Conservation (phyloP, 2,113 vertebrate genomes). For the Heterotis niloticus region DNA sequence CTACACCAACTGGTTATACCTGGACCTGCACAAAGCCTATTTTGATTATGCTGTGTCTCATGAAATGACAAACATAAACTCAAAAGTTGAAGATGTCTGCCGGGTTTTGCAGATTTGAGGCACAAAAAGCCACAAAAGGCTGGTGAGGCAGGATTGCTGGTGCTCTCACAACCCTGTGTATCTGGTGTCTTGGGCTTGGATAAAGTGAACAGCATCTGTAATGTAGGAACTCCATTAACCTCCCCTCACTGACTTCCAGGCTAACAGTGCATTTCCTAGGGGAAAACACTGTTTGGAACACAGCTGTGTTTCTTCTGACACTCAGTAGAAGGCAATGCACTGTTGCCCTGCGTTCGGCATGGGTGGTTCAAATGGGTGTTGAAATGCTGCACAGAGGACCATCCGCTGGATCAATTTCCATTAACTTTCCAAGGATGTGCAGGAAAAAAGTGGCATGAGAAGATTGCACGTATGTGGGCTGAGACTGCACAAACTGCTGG, state of each 20-base stretch:
- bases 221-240: not conserved
- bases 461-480: not conserved
- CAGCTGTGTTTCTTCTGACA: not conserved
- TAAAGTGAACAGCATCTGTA: too few species aligned
- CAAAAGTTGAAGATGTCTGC: too few species aligned
- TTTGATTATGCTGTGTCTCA: too few species aligned
- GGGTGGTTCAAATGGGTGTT: not conserved
- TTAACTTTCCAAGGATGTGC: not conserved
- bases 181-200: too few species aligned
- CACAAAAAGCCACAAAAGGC: too few species aligned
- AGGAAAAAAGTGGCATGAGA: not conserved
- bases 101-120: too few species aligned
- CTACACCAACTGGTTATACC: too few species aligned
- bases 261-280: not conserved
- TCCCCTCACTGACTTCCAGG: not conserved
- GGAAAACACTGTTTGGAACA: too few species aligned
- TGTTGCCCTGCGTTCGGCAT: not conserved
- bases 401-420: constrained; percentile 14
- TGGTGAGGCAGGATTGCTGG: too few species aligned
- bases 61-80: too few species aligned
- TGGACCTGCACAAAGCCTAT: too few species aligned
- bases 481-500: not conserved
- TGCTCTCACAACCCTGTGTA: too few species aligned
- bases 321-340: not conserved
- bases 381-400: not conserved